Conservation (phyloP, 2,888 invertebrate genomes). For the Pinctada fucata region DNA sequence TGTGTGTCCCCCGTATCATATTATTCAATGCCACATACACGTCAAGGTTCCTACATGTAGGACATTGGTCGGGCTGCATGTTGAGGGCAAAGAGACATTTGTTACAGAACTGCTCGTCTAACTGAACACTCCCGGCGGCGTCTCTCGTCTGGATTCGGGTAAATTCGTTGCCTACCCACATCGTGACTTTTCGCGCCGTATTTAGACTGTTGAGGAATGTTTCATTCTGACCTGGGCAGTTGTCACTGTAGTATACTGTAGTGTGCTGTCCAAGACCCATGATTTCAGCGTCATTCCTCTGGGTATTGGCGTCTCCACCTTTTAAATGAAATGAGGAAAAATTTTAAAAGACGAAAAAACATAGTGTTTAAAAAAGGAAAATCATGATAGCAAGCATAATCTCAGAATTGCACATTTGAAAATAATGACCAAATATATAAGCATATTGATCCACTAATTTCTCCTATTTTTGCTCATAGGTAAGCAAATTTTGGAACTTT, state of each 20-base stretch:
- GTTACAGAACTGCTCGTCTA: not conserved
- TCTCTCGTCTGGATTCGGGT: not conserved
- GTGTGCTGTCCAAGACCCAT: not conserved
- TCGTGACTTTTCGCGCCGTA: not conserved
- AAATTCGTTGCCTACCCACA: not conserved
- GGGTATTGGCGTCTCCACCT: not conserved
- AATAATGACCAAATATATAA: too few relatives aligned
- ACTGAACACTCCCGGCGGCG: too few relatives aligned
- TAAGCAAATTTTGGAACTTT: too few relatives aligned
- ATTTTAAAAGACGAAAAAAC: not conserved
- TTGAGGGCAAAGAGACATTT: not conserved
- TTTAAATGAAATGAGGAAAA: not conserved
- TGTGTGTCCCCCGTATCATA: not conserved
- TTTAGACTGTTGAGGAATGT: not conserved
- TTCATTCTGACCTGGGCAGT: not conserved
- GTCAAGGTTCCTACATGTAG: not conserved
- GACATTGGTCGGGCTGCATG: not conserved
- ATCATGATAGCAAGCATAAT: too few relatives aligned
- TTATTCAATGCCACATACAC: not conserved
- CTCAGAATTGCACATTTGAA: too few relatives aligned
- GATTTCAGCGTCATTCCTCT: not conserved
- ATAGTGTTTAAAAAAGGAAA: not conserved
- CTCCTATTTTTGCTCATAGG: too few relatives aligned
- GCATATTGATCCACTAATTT: too few relatives aligned
- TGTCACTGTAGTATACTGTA: not conserved